phyloP scores from a whole-genome alignment of 2,113 vertebrate species.

The Carassius gibelio region DNA sequence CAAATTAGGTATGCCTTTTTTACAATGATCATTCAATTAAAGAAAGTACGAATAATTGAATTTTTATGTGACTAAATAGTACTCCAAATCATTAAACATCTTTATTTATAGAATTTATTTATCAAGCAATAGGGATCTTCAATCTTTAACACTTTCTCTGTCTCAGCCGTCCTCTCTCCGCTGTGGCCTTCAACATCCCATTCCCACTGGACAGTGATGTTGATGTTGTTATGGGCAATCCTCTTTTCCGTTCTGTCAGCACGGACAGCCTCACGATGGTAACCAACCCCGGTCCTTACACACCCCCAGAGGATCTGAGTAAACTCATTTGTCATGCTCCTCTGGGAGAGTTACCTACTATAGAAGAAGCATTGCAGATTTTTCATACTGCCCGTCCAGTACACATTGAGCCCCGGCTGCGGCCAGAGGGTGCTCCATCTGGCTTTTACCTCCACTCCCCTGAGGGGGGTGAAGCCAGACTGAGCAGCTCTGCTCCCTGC shows the following conservation, averaged over 20 bases:
- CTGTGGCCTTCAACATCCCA: conserved; percentile 91
- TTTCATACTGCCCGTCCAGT: conserved; percentile 67
- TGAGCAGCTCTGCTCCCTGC: conserved; percentile 78
- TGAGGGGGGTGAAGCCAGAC: conserved; percentile 62
- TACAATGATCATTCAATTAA: background rate
- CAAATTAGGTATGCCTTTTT: conserved; percentile 80
- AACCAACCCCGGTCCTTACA: conserved; percentile 66
- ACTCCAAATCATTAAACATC: background rate
- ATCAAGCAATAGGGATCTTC: background rate
- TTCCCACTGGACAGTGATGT: conserved; percentile 95
- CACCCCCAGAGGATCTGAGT: conserved; percentile 75
- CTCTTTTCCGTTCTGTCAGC: conserved; percentile 83
- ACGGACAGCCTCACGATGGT: conserved; percentile 81
- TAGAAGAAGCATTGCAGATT: conserved; percentile 85
- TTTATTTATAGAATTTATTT: background rate
- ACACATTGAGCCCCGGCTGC: conserved; percentile 75
- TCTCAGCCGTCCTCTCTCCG: conserved; percentile 86
- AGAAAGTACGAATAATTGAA: background rate
- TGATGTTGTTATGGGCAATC: conserved; percentile 93
- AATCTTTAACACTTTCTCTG: conserved; percentile 18
- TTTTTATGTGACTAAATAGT: background rate
- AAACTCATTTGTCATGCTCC: conserved; percentile 67
- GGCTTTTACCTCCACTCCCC: conserved; percentile 87
- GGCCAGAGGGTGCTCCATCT: conserved; percentile 86
- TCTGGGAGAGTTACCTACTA: conserved; percentile 81